Conservation (phyloP, 2,113 vertebrate species). For the Galemys pyrenaicus region DNA sequence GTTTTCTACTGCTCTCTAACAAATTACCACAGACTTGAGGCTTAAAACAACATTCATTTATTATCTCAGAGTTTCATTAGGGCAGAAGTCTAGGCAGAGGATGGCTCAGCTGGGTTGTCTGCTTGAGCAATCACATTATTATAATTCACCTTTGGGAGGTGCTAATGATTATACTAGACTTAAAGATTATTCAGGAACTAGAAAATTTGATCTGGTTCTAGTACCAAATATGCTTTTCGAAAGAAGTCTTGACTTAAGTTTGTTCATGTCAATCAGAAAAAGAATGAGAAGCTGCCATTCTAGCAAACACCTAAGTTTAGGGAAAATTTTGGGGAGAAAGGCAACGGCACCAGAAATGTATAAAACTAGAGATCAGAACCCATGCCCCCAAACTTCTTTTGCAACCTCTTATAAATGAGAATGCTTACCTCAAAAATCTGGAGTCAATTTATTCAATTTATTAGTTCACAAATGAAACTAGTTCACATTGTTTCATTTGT, state of each 20-base stretch:
- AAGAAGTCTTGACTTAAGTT: neutral
- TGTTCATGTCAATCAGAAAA: neutral
- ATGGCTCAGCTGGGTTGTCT: neutral
- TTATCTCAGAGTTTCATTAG: neutral
- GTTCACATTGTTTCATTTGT: no score
- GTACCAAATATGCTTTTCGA: neutral
- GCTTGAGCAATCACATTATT: neutral
- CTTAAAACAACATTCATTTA: neutral
- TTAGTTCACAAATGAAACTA: neutral
- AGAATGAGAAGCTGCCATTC: neutral
- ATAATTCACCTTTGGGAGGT: neutral
- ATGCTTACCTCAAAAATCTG: neutral
- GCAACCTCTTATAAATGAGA: conserved; percentile 3
- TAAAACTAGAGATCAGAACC: neutral
- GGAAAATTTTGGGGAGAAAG: neutral
- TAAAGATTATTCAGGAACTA: conserved; percentile 3
- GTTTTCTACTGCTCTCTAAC: neutral
- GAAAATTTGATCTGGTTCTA: conserved; percentile 27
- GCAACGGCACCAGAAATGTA: neutral
- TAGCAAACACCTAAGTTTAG: neutral
- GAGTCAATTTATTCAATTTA: neutral
- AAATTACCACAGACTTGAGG: neutral
- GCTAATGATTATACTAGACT: neutral
- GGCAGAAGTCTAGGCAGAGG: neutral
- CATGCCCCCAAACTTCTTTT: neutral